Percentiles rank a stretch among this genome's conserved stretches.
Conservation (phyloP, 2,113 vertebrate species). For the Vombatus ursinus region DNA sequence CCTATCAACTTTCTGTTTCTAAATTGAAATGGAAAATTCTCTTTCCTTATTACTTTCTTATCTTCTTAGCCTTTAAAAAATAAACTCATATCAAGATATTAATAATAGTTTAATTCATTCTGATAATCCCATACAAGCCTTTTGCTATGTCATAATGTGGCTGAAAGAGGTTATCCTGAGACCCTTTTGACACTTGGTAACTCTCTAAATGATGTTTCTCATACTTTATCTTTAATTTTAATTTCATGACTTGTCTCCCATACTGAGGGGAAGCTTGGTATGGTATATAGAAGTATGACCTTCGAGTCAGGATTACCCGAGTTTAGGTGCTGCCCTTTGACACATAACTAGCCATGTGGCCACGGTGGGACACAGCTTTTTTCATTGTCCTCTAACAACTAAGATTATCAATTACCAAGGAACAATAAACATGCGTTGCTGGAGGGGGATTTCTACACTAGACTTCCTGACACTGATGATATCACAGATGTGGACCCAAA, state of each 20-base stretch:
- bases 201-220: not conserved
- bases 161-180: not conserved
- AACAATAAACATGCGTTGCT: not conserved
- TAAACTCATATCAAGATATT: not conserved
- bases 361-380: not conserved
- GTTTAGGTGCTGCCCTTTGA: not conserved
- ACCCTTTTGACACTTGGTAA: not conserved
- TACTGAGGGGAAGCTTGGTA: not conserved
- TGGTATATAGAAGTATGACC: not conserved
- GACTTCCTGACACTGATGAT: not conserved
- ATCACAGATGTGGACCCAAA: not conserved
- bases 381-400: not conserved
- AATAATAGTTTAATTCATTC: not conserved
- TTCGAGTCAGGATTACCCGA: not conserved
- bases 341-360: not conserved
- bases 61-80: not conserved
- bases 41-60: not conserved
- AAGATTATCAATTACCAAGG: not conserved
- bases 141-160: not conserved
- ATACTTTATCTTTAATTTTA: not conserved
- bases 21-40: constrained; percentile 48
- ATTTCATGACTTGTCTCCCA: not conserved
- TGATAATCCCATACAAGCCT: not conserved
- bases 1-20: constrained; percentile 9
- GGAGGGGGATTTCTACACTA: not conserved